Evolutionary conservation across 2,888 invertebrate genomes (phyloP), one percentile per base, ranked within the genome.

Genomic region (Podabrus alpinus): DNA sequence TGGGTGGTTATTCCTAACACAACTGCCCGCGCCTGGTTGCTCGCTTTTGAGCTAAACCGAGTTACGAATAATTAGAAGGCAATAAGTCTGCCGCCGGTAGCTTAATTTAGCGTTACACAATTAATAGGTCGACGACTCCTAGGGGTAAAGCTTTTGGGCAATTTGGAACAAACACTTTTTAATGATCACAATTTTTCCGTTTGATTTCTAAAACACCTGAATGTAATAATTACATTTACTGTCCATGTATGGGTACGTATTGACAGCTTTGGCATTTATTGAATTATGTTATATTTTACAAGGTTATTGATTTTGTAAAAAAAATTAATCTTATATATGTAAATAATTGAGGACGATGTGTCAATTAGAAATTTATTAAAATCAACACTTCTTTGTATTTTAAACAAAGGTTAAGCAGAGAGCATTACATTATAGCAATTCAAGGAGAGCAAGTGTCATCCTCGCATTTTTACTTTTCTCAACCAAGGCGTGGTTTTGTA

Each of bases 401-500:
- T 21, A 64, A 64, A 64, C 62, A 64, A 64, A 64, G 62, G 62
- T 21, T 21, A 64, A 64, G 62, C 19, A 19, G 62, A 64, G 21
- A 64, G 62, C 62, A 64, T 64, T 64, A 64, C 17, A 17, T 69
- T 73, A 73, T 69, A 66, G 66, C 59, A 66, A 66, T 60, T 69
- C 73, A 73, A 73, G 73, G 73, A 69, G 69, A 69, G 59, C 73
- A 67, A 73, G 73, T 73, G 66, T 73, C 73, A 73, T 73, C 73
- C 66, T 64, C 66, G 16, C 66, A 69, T 73, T 73, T 73, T 73
- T 73, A 69, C 60, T 73, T 73, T 70, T 59, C 69, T 45, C 25
- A 73, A 21, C 60, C 59, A 19, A 73, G 73, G 73, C 73, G 73
- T 73, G 73, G 73, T 69, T 21, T 61, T 68, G 72, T 68, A 64